Conservation (phyloP, 2,888 invertebrate genomes). For the Campoplex capitator region DNA sequence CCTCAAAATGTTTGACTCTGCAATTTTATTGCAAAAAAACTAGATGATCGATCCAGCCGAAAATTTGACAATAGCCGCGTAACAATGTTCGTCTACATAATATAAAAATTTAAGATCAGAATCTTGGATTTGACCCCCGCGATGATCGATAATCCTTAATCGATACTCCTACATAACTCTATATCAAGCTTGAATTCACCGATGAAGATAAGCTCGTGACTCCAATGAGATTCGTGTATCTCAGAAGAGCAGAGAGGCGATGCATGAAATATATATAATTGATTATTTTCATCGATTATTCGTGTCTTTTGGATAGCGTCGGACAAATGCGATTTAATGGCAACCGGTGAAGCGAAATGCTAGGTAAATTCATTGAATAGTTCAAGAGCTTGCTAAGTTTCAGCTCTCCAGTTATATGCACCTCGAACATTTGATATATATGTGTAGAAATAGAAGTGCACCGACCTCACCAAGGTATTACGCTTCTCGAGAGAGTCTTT, state of each 20-base stretch:
- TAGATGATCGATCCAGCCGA: too few relatives aligned
- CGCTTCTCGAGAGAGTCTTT: conserved; percentile 25
- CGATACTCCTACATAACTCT: neutral
- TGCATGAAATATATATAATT: conserved; percentile 3
- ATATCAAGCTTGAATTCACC: neutral
- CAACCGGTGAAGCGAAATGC: conserved; percentile 39
- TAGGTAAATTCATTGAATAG: conserved; percentile 58
- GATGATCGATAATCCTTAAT: neutral
- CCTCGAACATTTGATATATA: conserved; percentile 45
- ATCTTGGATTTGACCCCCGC: too few relatives aligned
- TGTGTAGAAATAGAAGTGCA: conserved; percentile 62
- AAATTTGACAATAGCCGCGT: too few relatives aligned
- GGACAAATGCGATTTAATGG: conserved; percentile 55
- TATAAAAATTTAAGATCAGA: too few relatives aligned
- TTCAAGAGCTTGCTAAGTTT: conserved; percentile 43
- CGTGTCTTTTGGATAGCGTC: conserved; percentile 6
- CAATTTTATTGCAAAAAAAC: too few relatives aligned
- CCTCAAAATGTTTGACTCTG: too few relatives aligned
- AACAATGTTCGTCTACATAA: too few relatives aligned
- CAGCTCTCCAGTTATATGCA: neutral
- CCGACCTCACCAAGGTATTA: conserved; percentile 60
- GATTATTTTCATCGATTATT: conserved; percentile 22
- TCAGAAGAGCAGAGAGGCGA: neutral
- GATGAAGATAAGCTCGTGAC: neutral
- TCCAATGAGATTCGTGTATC: neutral